A percentile compares a stretch with the other conserved stretches of the same genome.
phyloP scores from a whole-genome alignment of 2,113 vertebrate species.

The Neogale vison region DNA sequence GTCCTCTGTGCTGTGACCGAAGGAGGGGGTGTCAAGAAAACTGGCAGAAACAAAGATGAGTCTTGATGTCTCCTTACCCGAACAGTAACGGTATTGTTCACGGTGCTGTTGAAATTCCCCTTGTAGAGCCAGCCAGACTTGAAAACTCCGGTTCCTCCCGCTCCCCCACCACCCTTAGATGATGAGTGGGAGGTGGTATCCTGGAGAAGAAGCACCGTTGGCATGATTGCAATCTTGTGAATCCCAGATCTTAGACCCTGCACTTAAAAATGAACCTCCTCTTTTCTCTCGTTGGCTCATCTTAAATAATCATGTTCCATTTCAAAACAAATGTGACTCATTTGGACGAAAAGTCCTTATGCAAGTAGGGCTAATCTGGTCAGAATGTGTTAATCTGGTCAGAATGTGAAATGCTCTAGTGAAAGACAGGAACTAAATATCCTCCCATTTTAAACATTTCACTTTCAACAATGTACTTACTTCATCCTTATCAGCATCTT shows the following conservation, averaged over 20 bases:
- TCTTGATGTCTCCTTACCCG: slow-evolving; percentile 88
- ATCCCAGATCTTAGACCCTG: neutral
- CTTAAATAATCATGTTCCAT: slow-evolving; percentile 25
- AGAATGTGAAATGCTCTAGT: neutral
- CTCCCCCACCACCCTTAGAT: slow-evolving; percentile 94
- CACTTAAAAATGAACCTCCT: slow-evolving; percentile 18
- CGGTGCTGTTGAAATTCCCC: slow-evolving; percentile 99
- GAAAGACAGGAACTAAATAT: neutral
- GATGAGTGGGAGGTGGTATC: slow-evolving; percentile 98
- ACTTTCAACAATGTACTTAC: slow-evolving; percentile 81
- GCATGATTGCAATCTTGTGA: neutral
- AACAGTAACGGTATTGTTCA: slow-evolving; percentile 98
- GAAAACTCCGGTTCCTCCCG: slow-evolving; percentile 92
- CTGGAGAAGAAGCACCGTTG: slow-evolving; percentile 83
- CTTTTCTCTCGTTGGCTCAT: slow-evolving; percentile 30
- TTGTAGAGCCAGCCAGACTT: slow-evolving; percentile 99
- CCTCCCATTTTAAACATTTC: slow-evolving; percentile 24
- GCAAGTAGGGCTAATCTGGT: neutral
- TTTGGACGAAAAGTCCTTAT: neutral
- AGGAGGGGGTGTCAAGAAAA: neutral
- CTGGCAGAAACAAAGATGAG: neutral
- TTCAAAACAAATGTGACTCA: slow-evolving; percentile 49
- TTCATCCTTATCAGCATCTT: slow-evolving; percentile 98
- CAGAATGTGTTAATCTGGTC: slow-evolving; percentile 34
- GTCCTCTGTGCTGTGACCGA: neutral